Base-by-base conservation (phyloP, 1,140 invertebrate species). In the Brachionus calyciflorus region DNA sequence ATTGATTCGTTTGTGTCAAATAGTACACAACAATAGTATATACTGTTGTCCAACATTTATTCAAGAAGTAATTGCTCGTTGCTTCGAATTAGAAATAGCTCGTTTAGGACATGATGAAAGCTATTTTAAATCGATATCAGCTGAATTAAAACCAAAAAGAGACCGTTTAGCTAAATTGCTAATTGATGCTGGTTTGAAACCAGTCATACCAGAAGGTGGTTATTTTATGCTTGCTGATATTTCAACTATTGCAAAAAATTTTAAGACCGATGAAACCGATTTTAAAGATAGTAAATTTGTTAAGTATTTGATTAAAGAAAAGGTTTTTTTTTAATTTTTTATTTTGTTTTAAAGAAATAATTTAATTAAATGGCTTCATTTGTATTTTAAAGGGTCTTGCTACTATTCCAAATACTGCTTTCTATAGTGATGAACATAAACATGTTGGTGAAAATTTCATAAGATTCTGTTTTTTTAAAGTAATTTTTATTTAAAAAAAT, bases 171-270 rank as follows among this genome's bases (percentile, higher is more conserved):
- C 89, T 0, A 89, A 90, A 80, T 88, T 91, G 53, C 84, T 98
- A 1, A 82, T 79, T 7, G 90, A 93, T 4, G 89, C 90, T 69
- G 94, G 93, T 0, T 91, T 99, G 89, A 89, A 88, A 17, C 94
- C 95, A 0, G 93, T 92, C 0, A 87, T 98, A 53, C 96, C 96
- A 0, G 92, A 98, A 65, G 95, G 93, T 14, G 96, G 96, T 0
- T 99, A 97, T 84, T 98, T 99, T 83, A 92, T 99, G 88, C 82
- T 98, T 10, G 93, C 93, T 2, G 92, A 98, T 84, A 96, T 93
- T 89, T 89, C 82, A 9, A 80, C 81, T 44, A 75, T 84, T 12
- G 79, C 69, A 12, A 33, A 48, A 37, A 49, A 55, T 21, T 73
- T 73, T 41, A n/a, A 37, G 19, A 28, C 69, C 6, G 69, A 73